phyloP scores from a whole-genome alignment of 2,113 vertebrate species.

The Camelus bactrianus region DNA sequence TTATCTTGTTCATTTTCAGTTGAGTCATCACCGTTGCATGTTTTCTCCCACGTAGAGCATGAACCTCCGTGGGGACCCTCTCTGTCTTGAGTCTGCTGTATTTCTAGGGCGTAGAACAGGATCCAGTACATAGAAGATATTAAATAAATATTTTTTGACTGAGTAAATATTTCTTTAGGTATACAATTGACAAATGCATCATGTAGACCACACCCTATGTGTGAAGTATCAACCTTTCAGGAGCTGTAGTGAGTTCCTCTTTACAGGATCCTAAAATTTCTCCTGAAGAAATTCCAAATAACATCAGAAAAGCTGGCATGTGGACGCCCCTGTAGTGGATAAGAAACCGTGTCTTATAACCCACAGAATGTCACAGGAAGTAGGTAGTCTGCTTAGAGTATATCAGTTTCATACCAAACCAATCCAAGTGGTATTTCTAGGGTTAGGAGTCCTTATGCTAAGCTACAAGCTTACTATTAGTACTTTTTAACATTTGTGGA shows the following conservation, averaged over 20 bases:
- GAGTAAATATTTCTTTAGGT: neutral
- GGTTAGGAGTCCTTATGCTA: neutral
- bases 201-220: neutral
- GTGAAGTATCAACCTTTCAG: neutral
- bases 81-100: neutral
- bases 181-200: neutral
- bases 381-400: neutral
- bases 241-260: neutral
- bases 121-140: neutral
- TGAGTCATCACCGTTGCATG: neutral
- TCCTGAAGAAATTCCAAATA: neutral
- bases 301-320: neutral
- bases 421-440: conserved; percentile 15
- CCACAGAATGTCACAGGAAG: neutral
- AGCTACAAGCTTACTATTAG: neutral
- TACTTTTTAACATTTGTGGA: neutral
- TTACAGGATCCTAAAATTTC: neutral
- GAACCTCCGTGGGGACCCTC: neutral
- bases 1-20: conserved; percentile 16
- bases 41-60: neutral
- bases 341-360: neutral
- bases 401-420: neutral
- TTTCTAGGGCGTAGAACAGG: neutral
- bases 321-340: neutral
- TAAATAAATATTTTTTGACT: conserved; percentile 35